A percentile compares a stretch with the other conserved stretches of the same genome.
These are phyloP conservation scores for Fissipunctia ypsillon DNA, from an alignment of 2,888 invertebrate genomes.

Conservation along the genomic window DNA sequence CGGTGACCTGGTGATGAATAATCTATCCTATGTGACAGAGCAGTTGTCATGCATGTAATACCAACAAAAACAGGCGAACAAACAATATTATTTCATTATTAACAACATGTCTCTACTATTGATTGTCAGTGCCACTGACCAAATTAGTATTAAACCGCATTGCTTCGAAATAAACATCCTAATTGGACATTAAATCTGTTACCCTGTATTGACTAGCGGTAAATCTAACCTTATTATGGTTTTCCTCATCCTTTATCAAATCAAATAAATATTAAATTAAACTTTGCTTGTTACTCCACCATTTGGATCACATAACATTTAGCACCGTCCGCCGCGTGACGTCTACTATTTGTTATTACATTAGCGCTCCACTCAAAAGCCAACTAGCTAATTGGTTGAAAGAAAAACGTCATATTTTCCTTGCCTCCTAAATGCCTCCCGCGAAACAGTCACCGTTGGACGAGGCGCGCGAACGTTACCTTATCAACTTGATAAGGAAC, in stretches of 20 bases:
- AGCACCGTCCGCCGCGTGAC: slow-evolving; percentile 54
- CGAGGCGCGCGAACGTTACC: slow-evolving; percentile 46
- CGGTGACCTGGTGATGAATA: not conserved
- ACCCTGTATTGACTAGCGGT: not conserved
- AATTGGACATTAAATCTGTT: not conserved
- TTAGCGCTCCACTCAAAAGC: slow-evolving; percentile 56
- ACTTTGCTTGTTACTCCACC: not conserved
- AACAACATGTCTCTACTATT: not conserved
- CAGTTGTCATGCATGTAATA: not conserved
- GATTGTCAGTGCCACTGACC: not conserved
- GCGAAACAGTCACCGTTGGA: slow-evolving; percentile 45
- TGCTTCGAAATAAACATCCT: not conserved
- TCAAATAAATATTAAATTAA: slow-evolving; percentile 16
- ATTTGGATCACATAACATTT: slow-evolving; percentile 27
- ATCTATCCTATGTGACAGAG: not conserved
- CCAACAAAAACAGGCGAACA: not conserved
- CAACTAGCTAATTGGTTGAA: slow-evolving; percentile 76
- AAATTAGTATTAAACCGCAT: not conserved
- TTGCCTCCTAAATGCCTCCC: slow-evolving; percentile 33
- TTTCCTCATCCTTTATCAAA: slow-evolving; percentile 7
- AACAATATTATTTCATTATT: not conserved
- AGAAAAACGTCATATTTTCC: slow-evolving; percentile 71
- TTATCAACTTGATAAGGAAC: slow-evolving; percentile 60
- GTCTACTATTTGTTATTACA: slow-evolving; percentile 66
- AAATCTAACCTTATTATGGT: not conserved